Evolutionary conservation across 2,888 invertebrate genomes (phyloP).

Genomic region (Conistra vaccinii): DNA sequence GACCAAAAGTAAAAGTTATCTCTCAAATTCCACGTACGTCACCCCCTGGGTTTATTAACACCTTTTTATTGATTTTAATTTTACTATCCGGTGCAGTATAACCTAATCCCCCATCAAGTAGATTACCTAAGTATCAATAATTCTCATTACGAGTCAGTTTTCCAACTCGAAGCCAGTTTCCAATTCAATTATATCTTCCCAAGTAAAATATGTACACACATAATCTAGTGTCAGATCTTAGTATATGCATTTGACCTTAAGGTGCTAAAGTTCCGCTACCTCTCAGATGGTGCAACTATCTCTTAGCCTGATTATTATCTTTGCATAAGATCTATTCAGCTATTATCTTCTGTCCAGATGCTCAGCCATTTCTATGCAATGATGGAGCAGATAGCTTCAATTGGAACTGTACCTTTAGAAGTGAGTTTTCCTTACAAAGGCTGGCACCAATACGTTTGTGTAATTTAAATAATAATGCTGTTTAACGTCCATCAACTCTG

Average conservation of each 20-base stretch:
- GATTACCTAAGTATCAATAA: neutral
- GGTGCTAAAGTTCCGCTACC: conserved; percentile 50
- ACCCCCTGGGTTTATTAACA: neutral
- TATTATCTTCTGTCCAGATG: conserved; percentile 17
- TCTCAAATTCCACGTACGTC: neutral
- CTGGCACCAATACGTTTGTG: conserved; percentile 40
- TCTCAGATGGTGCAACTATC: conserved; percentile 26
- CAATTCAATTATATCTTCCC: conserved; percentile 41
- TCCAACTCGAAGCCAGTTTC: conserved; percentile 3
- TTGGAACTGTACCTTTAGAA: conserved; percentile 12
- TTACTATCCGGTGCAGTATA: neutral
- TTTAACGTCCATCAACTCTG: conserved; percentile 65
- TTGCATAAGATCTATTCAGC: conserved; percentile 16
- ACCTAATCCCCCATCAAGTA: neutral
- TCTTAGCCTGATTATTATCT: conserved; percentile 30
- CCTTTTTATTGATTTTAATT: neutral
- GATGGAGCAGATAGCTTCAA: conserved; percentile 34
- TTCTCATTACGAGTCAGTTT: neutral
- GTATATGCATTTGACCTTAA: conserved; percentile 50
- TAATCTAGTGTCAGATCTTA: conserved; percentile 49
- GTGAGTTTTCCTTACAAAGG: conserved; percentile 31
- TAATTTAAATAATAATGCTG: conserved; percentile 66
- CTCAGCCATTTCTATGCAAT: conserved; percentile 21
- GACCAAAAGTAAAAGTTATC: neutral
- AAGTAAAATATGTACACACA: conserved; percentile 20